Evolutionary conservation across 2,113 vertebrate species (phyloP).

Genomic region (Rana temporaria): DNA sequence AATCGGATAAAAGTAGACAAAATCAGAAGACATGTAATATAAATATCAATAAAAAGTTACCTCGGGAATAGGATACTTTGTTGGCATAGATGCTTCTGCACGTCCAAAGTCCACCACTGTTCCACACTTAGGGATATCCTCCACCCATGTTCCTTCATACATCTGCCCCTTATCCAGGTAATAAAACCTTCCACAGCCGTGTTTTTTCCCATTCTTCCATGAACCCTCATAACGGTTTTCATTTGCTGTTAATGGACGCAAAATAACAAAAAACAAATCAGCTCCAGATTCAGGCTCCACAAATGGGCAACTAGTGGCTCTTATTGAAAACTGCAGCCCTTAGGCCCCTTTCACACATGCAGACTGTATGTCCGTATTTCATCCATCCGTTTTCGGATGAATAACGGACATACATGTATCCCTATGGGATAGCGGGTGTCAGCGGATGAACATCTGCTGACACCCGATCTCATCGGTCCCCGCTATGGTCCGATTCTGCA

Average conservation of each 20-base stretch:
- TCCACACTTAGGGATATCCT: slow-evolving; percentile 83
- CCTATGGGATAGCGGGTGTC: too few species aligned
- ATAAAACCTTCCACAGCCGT: slow-evolving; percentile 81
- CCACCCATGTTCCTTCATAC: slow-evolving; percentile 86
- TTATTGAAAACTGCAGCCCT: too few species aligned
- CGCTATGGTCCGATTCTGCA: too few species aligned
- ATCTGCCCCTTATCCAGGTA: slow-evolving; percentile 81
- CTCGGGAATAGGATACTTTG: slow-evolving; percentile 85
- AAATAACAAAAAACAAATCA: not conserved
- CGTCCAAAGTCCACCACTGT: slow-evolving; percentile 79
- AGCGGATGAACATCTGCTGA: too few species aligned
- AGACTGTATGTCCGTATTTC: too few species aligned
- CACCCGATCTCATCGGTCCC: too few species aligned
- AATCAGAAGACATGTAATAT: too few species aligned
- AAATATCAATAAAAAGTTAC: slow-evolving; percentile 65
- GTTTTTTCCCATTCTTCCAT: slow-evolving; percentile 86
- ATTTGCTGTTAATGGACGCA: slow-evolving; percentile 67
- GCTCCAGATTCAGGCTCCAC: too few species aligned
- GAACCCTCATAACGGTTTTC: slow-evolving; percentile 84
- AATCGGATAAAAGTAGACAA: not conserved
- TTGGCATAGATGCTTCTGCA: slow-evolving; percentile 70
- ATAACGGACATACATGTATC: too few species aligned
- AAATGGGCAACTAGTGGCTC: too few species aligned
- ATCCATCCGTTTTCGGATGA: too few species aligned
- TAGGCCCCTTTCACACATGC: too few species aligned